phyloP scores from a whole-genome alignment of 2,888 invertebrate species.

The Palloptera scutellata region DNA sequence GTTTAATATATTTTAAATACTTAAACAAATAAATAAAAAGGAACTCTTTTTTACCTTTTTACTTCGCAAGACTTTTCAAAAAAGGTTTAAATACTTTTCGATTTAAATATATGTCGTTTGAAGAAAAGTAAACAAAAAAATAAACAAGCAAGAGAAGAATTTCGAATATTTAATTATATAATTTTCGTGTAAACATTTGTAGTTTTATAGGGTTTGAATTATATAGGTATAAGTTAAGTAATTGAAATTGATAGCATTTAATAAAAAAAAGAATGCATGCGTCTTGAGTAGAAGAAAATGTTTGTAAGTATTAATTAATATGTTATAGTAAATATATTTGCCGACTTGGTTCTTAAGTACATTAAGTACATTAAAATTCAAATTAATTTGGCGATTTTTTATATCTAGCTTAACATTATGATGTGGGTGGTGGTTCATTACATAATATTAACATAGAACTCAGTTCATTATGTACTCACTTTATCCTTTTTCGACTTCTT shows the following conservation, averaged over 20 bases:
- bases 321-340: no score
- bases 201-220: slow-evolving; percentile 13
- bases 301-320: no score
- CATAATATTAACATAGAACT: neutral
- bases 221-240: slow-evolving; percentile 21
- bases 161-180: slow-evolving; percentile 33
- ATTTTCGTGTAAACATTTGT: neutral
- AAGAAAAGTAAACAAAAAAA: slow-evolving; percentile 32
- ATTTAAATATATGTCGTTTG: slow-evolving; percentile 20
- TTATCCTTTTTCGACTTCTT: slow-evolving; percentile 63
- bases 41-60: slow-evolving; percentile 53
- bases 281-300: slow-evolving; percentile 4
- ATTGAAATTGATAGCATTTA: slow-evolving; percentile 15
- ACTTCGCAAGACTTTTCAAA: slow-evolving; percentile 41
- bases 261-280: slow-evolving; percentile 18
- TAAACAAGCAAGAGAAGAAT: slow-evolving; percentile 58
- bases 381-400: neutral
- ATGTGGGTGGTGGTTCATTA: neutral
- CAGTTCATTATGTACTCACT: slow-evolving; percentile 46
- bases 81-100: slow-evolving; percentile 34
- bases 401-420: neutral
- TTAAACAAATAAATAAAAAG: slow-evolving; percentile 23
- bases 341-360: no score
- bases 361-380: no score
- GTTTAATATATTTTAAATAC: slow-evolving; percentile 5